phyloP scores from a whole-genome alignment of 2,888 invertebrate genomes.

The Ramazzottius varieornatus region DNA sequence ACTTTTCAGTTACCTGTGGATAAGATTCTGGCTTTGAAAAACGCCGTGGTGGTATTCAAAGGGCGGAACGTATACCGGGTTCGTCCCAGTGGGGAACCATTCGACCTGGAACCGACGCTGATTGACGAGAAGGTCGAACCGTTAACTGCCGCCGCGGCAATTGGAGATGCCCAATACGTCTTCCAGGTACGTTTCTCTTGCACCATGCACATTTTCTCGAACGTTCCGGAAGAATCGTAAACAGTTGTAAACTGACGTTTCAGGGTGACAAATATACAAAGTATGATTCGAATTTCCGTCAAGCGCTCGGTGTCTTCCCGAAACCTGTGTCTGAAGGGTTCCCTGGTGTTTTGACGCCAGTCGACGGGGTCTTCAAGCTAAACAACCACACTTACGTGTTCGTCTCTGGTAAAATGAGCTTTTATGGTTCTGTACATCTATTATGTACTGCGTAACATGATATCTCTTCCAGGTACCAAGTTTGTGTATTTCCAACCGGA shows the following conservation, averaged over 20 bases:
- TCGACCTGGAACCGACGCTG: neutral
- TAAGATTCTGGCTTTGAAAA: neutral
- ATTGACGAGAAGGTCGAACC: neutral
- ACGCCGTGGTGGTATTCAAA: neutral
- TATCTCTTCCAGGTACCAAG: neutral
- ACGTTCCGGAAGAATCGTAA: neutral
- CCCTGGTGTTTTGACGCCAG: neutral
- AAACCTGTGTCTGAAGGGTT: neutral
- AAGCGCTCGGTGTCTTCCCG: neutral
- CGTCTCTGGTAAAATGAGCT: neutral
- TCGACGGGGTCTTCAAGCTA: neutral
- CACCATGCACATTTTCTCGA: no score
- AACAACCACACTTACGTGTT: slow-evolving; percentile 2
- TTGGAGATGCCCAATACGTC: neutral
- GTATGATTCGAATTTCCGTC: neutral
- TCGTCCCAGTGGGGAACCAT: neutral
- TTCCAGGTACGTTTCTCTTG: neutral
- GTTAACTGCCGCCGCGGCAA: neutral
- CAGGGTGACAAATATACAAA: neutral
- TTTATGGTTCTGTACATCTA: neutral
- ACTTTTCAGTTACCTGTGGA: neutral
- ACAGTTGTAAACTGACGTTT: no score
- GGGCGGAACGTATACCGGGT: neutral
- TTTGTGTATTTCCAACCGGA: neutral
- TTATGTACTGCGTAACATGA: no score